Evolutionary conservation across 2,797 vertebrate genomes (phyloP), one percentile per base, ranked within the genome.

Genomic region (Nannoperca obscura): DNA sequence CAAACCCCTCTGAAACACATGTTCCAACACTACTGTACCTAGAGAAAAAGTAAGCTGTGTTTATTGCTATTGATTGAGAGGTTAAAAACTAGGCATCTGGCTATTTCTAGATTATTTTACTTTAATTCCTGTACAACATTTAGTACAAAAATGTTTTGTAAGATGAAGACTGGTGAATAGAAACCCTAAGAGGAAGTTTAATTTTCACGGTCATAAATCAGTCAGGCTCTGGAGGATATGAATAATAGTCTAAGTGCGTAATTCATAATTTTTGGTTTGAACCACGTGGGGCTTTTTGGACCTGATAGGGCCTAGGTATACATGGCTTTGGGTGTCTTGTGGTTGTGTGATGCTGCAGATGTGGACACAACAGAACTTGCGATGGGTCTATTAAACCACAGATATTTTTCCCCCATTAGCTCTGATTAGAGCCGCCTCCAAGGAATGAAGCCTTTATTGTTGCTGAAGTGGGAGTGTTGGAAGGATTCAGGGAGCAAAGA

Each of bases 1-100:
- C 79, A 89, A 89, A 83, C 86, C 80, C 75, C 46, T 76, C 76
- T 81, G 82, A 82, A 85, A 88, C 92, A 91, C 84, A 90, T 91
- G 92, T 88, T 81, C 85, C 75, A 68, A 74, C 83, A 85, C 87
- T 71, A 85, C 84, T 80, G 72, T 83, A 77, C 32, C 24, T 2
- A 24, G n/a, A 69, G 68, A 69, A 74, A 84, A 83, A 66, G 73
- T 77, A 87, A 86, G 79, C 83, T 63, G 38, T 55, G 78, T 87
- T 88, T 91, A 93, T 92, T 89, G 86, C 62, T 85, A 81, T 78
- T 91, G 92, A 93, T 90, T 86, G 86, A 91, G 83, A 78, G 54
- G 79, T 88, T 84, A 85, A 84, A 88, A 80, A 75, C 49, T 20
- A 27, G 49, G 66, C 62, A 64, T 54, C 36, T 22, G 49, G 24